Percentiles rank a stretch among this genome's conserved stretches.
These are phyloP conservation scores for Serripes groenlandicus DNA, from an alignment of 2,888 invertebrate genomes.

Conservation along the genomic window DNA sequence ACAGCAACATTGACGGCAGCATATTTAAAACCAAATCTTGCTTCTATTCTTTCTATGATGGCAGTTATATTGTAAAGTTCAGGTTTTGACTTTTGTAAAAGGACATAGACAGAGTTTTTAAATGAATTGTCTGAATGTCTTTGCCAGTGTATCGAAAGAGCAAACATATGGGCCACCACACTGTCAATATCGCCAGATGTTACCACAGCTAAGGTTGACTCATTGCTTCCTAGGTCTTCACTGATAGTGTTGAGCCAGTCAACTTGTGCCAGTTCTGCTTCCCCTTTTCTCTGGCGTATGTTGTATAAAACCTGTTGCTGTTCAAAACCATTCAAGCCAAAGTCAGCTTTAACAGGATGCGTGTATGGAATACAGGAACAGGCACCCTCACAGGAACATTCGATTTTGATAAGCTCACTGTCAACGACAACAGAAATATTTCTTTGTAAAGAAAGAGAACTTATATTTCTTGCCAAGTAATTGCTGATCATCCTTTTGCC, in stretches of 20 bases:
- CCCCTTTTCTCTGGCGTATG: not conserved
- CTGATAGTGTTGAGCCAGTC: not conserved
- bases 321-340: constrained; percentile 7
- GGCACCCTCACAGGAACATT: not conserved
- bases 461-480: constrained; percentile 35
- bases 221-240: not conserved
- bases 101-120: constrained; percentile 7
- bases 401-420: not conserved
- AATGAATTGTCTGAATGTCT: constrained; percentile 32
- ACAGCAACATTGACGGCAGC: not conserved
- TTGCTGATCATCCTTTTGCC: constrained; percentile 46
- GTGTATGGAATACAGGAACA: not conserved
- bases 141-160: constrained; percentile 30
- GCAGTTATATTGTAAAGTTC: not conserved
- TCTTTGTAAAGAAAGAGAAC: constrained; percentile 7
- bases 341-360: constrained; percentile 21
- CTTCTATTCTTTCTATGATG: not conserved
- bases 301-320: not conserved
- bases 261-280: too few relatives aligned
- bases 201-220: constrained; percentile 14
- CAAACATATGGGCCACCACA: constrained; percentile 41
- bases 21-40: not conserved
- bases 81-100: not conserved
- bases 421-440: not conserved
- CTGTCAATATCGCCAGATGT: constrained; percentile 54